These are phyloP conservation scores for Eidolon helvum DNA, from an alignment of 2,113 vertebrate species.

Conservation along the genomic window DNA sequence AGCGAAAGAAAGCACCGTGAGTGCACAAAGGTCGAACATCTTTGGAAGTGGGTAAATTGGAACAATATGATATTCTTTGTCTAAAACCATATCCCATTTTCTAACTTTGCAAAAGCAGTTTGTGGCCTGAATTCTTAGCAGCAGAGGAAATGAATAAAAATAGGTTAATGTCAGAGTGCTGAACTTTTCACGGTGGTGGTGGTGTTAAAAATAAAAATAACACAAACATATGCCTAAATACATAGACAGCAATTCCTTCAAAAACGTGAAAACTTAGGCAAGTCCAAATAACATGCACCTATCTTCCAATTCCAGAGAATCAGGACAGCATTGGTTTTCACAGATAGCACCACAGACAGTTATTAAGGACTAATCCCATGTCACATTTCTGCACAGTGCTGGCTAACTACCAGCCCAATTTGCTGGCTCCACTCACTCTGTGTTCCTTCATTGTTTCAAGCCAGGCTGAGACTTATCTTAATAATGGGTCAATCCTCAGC, in stretches of 20 bases:
- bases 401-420: constrained; percentile 84
- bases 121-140: neutral
- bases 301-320: constrained; percentile 63
- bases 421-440: constrained; percentile 80
- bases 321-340: constrained; percentile 79
- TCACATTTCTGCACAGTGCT: constrained; percentile 83
- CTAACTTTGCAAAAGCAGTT: constrained; percentile 44
- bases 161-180: constrained; percentile 58
- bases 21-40: constrained; percentile 46
- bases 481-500: constrained; percentile 86
- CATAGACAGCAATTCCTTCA: neutral
- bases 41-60: constrained; percentile 75
- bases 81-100: constrained; percentile 57
- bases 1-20: constrained; percentile 14
- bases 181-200: neutral
- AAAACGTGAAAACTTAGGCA: constrained; percentile 35
- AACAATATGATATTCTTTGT: constrained; percentile 46
- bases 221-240: neutral
- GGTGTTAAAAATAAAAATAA: constrained; percentile 10
- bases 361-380: constrained; percentile 84
- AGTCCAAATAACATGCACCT: constrained; percentile 70
- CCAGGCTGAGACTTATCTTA: constrained; percentile 84
- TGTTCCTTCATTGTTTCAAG: constrained; percentile 87
- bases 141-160: constrained; percentile 25
- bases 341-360: constrained; percentile 82